Percentiles rank a stretch among this genome's conserved stretches.
Evolutionary conservation across 2,113 vertebrate species (phyloP).

Genomic region (Eretmochelys imbricata): DNA sequence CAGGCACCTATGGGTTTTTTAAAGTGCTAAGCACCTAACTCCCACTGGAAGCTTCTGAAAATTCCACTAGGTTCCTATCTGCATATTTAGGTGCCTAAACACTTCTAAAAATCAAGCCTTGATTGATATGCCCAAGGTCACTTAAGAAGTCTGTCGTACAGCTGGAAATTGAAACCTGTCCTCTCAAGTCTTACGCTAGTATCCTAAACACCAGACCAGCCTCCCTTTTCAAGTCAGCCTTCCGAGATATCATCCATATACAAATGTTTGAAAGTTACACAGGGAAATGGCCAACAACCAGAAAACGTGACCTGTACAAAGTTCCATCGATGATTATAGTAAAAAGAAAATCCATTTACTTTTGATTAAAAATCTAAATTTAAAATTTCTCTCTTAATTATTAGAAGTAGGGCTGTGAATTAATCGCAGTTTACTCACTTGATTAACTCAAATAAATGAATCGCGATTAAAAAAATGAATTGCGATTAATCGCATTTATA

Average conservation of each 20-base stretch:
- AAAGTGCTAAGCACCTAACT: background rate
- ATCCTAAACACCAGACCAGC: background rate
- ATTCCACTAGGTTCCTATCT: background rate
- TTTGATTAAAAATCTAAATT: background rate
- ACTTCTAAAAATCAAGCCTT: background rate
- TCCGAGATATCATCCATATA: background rate
- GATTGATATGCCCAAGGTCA: background rate
- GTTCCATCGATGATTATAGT: slow-evolving; percentile 22
- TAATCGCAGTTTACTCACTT: no score
- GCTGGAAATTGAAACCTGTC: background rate
- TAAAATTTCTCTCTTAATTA: background rate
- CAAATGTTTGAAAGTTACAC: slow-evolving; percentile 57
- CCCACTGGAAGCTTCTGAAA: background rate
- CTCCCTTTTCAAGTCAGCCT: background rate
- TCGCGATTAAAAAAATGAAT: no score
- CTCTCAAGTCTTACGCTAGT: background rate
- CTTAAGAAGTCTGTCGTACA: background rate
- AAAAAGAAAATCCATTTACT: slow-evolving; percentile 13
- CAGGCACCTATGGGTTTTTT: background rate
- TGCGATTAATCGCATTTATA: no score
- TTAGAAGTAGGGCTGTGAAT: background rate
- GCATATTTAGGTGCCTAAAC: background rate
- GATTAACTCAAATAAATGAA: no score
- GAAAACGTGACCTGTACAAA: slow-evolving; percentile 46
- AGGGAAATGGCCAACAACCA: slow-evolving; percentile 62